phyloP scores from a whole-genome alignment of 2,113 vertebrate genomes.

The Scatophagus argus region DNA sequence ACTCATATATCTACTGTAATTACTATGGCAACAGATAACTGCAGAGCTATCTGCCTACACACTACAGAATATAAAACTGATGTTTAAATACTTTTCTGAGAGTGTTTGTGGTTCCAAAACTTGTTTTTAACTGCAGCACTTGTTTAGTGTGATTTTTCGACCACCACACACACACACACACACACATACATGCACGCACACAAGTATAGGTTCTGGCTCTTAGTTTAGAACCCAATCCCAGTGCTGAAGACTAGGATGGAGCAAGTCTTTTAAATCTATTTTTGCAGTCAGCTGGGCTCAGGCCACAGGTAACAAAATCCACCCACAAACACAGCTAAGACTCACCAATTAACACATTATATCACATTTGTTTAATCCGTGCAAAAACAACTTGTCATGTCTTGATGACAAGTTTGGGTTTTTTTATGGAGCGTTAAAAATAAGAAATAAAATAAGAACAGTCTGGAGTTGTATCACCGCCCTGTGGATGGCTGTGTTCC shows the following conservation, averaged over 20 bases:
- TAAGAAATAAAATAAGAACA: no score
- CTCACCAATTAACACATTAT: not conserved
- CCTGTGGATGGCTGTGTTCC: not conserved
- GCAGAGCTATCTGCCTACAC: not conserved
- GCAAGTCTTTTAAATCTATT: not conserved
- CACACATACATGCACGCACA: no score
- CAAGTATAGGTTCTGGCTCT: conserved; percentile 3
- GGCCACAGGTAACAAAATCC: not conserved
- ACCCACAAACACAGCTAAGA: not conserved
- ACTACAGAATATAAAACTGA: not conserved
- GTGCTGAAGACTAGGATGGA: not conserved
- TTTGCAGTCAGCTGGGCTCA: no score
- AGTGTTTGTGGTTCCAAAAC: not conserved
- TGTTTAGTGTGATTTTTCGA: not conserved
- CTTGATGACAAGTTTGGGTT: not conserved
- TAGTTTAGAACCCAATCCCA: no score
- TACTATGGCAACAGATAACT: not conserved
- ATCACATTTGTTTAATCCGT: not conserved
- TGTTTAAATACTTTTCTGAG: not conserved
- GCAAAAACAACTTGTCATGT: no score
- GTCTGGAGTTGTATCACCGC: not conserved
- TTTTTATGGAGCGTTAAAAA: not conserved
- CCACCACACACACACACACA: not conserved
- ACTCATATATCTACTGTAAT: not conserved
- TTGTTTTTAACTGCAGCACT: not conserved